Percentiles rank a stretch among this genome's conserved stretches.
Conservation (phyloP, 2,888 invertebrate species). For the Drosophila macrospina region DNA sequence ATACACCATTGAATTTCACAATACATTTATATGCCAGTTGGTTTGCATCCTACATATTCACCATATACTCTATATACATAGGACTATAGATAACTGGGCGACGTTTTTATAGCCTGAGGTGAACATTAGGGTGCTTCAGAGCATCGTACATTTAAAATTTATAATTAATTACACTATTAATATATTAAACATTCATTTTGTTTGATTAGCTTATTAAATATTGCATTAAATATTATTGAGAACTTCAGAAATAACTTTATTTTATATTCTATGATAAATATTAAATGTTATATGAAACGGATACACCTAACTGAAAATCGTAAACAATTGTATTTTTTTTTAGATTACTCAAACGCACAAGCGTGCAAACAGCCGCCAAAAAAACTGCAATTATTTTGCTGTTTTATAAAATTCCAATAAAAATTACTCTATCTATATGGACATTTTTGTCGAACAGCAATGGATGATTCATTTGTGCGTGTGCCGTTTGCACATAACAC, state of each 20-base stretch:
- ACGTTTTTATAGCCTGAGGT: neutral
- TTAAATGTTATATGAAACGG: neutral
- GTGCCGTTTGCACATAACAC: conserved; percentile 43
- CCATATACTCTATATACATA: neutral
- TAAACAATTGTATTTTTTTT: conserved; percentile 1
- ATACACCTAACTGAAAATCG: conserved; percentile 8
- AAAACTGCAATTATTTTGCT: conserved; percentile 58
- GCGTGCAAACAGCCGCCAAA: conserved; percentile 27
- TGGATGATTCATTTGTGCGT: conserved; percentile 51
- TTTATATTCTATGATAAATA: neutral
- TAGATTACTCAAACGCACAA: conserved; percentile 37
- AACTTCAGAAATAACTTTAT: neutral
- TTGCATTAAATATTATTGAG: neutral
- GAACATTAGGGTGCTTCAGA: conserved; percentile 8
- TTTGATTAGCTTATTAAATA: neutral
- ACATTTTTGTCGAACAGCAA: conserved; percentile 28
- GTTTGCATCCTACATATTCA: conserved; percentile 4
- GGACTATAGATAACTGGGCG: conserved; percentile 17
- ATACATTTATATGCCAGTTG: conserved; percentile 27
- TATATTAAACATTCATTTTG: no score
- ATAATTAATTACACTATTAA: neutral
- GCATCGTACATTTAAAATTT: neutral
- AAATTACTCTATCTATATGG: conserved; percentile 34
- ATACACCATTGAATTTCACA: conserved; percentile 60
- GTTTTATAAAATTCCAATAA: conserved; percentile 39